Conservation (phyloP, 2,113 vertebrate genomes). For the Scomber colias region DNA sequence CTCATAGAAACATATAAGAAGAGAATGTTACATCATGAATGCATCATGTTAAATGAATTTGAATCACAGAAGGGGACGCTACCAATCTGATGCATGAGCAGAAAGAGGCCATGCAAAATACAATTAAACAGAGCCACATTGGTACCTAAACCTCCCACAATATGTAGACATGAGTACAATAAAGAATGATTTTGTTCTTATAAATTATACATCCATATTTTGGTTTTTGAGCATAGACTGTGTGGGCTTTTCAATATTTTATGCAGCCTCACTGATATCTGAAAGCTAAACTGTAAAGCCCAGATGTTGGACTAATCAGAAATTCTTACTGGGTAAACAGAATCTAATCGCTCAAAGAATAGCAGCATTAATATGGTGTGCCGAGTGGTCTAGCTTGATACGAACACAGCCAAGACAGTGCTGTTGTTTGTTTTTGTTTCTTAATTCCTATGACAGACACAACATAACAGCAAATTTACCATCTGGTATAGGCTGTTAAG, state of each 20-base stretch:
- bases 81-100: slow-evolving; percentile 6
- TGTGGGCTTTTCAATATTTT: slow-evolving; percentile 46
- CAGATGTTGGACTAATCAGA: slow-evolving; percentile 58
- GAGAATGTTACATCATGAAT: slow-evolving; percentile 17
- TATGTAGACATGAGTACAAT: slow-evolving; percentile 1
- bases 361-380: slow-evolving; percentile 19
- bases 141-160: neutral
- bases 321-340: slow-evolving; percentile 48
- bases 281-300: slow-evolving; percentile 33
- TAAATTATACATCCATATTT: slow-evolving; percentile 52
- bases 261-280: slow-evolving; percentile 33
- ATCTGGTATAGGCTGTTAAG: slow-evolving; percentile 26
- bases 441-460: slow-evolving; percentile 13
- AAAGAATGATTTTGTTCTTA: slow-evolving; percentile 23
- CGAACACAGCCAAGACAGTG: neutral
- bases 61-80: slow-evolving; percentile 9
- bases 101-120: slow-evolving; percentile 15
- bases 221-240: slow-evolving; percentile 17
- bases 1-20: too few species aligned
- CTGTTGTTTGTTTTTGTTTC: slow-evolving; percentile 19
- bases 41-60: slow-evolving; percentile 18
- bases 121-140: slow-evolving; percentile 7
- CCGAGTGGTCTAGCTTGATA: slow-evolving; percentile 10
- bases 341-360: slow-evolving; percentile 21
- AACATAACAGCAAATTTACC: slow-evolving; percentile 1